phyloP scores from a whole-genome alignment of 2,113 vertebrate genomes.

The Agelaius tricolor region DNA sequence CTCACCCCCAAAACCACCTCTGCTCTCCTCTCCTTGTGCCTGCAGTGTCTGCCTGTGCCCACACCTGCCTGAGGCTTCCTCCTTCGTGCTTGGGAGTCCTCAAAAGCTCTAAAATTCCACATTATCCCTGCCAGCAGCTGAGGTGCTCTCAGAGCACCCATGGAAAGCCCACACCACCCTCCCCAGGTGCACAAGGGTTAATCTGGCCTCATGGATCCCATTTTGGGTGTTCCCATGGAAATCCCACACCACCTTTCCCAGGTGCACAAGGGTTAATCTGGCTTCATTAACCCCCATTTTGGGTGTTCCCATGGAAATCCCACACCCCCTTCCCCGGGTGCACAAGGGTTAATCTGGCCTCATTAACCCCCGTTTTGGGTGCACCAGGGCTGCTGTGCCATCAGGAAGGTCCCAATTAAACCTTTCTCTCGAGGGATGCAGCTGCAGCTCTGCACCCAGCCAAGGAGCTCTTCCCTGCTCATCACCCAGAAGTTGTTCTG shows the following conservation, averaged over 20 bases:
- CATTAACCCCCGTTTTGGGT: background rate
- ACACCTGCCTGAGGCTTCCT: background rate
- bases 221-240: no score
- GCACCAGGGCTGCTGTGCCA: background rate
- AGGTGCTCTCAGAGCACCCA: background rate
- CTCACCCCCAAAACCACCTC: background rate
- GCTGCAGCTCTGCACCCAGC: background rate
- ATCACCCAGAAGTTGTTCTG: background rate
- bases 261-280: no score
- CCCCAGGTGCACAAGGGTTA: no score
- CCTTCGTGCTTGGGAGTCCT: background rate
- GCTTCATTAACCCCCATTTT: no score
- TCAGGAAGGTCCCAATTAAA: background rate
- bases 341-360: background rate
- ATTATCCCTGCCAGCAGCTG: background rate
- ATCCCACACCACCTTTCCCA: no score
- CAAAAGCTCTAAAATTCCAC: background rate
- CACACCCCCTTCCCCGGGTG: no score
- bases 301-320: no score
- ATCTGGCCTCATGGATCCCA: no score
- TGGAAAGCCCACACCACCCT: no score
- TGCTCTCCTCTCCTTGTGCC: background rate
- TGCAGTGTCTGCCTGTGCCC: background rate
- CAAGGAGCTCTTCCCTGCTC: background rate
- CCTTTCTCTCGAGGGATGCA: background rate